Conservation (phyloP, 2,888 invertebrate genomes). For the Thelaira solivaga region DNA sequence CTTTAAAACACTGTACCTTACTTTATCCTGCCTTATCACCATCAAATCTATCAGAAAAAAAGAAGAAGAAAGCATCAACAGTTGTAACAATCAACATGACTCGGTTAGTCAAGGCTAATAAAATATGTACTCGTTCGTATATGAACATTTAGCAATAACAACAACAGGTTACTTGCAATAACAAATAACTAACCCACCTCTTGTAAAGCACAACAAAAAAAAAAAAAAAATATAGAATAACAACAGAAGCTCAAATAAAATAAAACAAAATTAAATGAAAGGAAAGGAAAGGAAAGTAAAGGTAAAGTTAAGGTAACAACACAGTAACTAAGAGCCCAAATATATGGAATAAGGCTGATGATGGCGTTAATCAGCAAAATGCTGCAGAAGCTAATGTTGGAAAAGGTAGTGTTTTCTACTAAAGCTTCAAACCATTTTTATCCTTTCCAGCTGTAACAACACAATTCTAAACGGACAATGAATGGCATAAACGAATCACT, state of each 20-base stretch:
- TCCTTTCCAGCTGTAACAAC: constrained; percentile 30
- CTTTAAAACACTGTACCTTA: constrained; percentile 19
- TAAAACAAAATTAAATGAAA: not conserved
- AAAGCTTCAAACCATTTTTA: constrained; percentile 19
- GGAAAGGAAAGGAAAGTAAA: too few relatives aligned
- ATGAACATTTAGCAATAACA: constrained; percentile 44
- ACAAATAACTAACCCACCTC: constrained; percentile 5
- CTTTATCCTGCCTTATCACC: not conserved
- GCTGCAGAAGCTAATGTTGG: constrained; percentile 6
- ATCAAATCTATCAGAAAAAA: not conserved
- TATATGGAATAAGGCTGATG: constrained; percentile 5
- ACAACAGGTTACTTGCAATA: constrained; percentile 41
- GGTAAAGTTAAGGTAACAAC: too few relatives aligned
- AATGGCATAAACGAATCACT: constrained; percentile 75
- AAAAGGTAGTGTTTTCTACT: constrained; percentile 50
- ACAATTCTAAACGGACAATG: constrained; percentile 69
- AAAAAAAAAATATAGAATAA: not conserved
- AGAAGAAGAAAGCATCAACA: constrained; percentile 4
- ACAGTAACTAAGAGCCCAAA: constrained; percentile 62
- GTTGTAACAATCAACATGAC: constrained; percentile 38
- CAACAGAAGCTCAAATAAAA: not conserved
- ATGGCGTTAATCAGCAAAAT: constrained; percentile 20
- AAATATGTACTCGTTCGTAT: constrained; percentile 54
- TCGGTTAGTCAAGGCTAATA: constrained; percentile 52
- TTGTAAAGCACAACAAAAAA: not conserved